phyloP scores from a whole-genome alignment of 2,888 invertebrate genomes.

The Teinopalpus imperialis region DNA sequence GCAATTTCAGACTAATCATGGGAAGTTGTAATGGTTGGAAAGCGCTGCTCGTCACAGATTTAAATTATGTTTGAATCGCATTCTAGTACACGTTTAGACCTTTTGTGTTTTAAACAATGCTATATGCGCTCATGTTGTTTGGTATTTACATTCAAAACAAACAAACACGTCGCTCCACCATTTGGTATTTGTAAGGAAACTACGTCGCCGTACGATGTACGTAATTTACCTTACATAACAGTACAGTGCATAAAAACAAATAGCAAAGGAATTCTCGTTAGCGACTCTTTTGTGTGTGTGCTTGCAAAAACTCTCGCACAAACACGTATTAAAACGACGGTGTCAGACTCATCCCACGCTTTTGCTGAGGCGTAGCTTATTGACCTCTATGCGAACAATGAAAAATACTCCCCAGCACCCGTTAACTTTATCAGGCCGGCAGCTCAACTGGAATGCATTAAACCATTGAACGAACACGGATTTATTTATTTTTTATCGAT shows the following conservation, averaged over 20 bases:
- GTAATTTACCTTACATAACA: slow-evolving; percentile 36
- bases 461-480: slow-evolving; percentile 6
- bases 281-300: slow-evolving; percentile 33
- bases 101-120: slow-evolving; percentile 14
- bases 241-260: slow-evolving; percentile 38
- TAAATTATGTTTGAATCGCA: slow-evolving; percentile 1
- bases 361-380: slow-evolving; percentile 45
- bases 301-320: slow-evolving; percentile 42
- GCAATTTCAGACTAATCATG: slow-evolving; percentile 34
- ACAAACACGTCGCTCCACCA: slow-evolving; percentile 7
- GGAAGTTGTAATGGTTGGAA: slow-evolving; percentile 31
- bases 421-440: slow-evolving; percentile 12
- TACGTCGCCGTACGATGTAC: slow-evolving; percentile 27
- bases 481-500: neutral
- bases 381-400: slow-evolving; percentile 53
- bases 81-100: slow-evolving; percentile 1
- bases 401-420: slow-evolving; percentile 22
- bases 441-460: slow-evolving; percentile 10
- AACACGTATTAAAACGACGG: slow-evolving; percentile 43
- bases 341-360: slow-evolving; percentile 61
- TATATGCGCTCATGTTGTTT: slow-evolving; percentile 5
- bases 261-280: slow-evolving; percentile 40
- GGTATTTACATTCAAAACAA: slow-evolving; percentile 9
- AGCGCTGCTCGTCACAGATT: slow-evolving; percentile 10
- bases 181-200: slow-evolving; percentile 30